Conservation (phyloP, 2,888 invertebrate genomes). For the Dryobota labecula region DNA sequence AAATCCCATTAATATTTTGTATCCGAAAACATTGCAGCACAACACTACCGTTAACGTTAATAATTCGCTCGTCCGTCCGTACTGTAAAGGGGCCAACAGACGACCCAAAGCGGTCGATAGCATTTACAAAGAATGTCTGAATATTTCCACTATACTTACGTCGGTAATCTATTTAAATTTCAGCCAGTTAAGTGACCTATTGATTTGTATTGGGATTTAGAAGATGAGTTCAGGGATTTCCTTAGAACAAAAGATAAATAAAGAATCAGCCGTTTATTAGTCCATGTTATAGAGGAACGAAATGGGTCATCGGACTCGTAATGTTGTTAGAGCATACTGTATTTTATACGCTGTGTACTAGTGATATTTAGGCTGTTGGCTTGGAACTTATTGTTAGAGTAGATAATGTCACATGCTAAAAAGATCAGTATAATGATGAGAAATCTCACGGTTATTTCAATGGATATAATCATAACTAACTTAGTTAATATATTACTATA, state of each 20-base stretch:
- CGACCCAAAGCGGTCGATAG: conserved; percentile 57
- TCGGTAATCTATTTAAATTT: conserved; percentile 57
- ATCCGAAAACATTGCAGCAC: conserved; percentile 30
- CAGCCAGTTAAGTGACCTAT: conserved; percentile 32
- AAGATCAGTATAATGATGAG: background rate
- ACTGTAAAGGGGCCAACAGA: conserved; percentile 59
- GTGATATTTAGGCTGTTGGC: background rate
- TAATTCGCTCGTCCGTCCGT: conserved; percentile 57
- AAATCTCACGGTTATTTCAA: background rate
- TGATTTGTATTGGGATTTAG: conserved; percentile 45
- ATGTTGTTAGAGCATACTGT: conserved; percentile 9
- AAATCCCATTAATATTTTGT: background rate
- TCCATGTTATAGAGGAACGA: background rate
- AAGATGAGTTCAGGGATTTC: conserved; percentile 53
- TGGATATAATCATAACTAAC: no score
- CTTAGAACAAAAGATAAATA: conserved; percentile 44
- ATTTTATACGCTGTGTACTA: conserved; percentile 7
- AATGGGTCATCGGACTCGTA: background rate
- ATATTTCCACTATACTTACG: conserved; percentile 20
- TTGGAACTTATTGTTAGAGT: background rate
- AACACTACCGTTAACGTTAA: conserved; percentile 59
- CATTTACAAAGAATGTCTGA: conserved; percentile 56
- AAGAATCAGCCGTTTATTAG: conserved; percentile 55
- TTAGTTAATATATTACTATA: no score
- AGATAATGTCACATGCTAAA: background rate